phyloP scores from a whole-genome alignment of 1,140 invertebrate species.

The Cataglyphis hispanica region DNA sequence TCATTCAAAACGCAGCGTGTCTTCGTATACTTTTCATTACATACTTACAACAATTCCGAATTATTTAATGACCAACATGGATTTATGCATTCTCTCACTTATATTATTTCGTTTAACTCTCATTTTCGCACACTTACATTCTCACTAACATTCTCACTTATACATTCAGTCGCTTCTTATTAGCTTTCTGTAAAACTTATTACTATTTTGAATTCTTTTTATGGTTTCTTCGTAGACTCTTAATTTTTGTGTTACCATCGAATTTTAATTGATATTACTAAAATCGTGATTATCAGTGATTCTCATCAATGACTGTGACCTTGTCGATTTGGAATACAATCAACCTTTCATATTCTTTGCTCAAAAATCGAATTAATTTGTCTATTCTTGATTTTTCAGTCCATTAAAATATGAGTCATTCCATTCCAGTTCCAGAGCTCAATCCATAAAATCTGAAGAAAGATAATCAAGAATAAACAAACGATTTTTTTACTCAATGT shows the following conservation, averaged over 20 bases:
- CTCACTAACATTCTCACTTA: not conserved
- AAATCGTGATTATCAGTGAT: too few species aligned
- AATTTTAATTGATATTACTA: not conserved
- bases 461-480: not conserved
- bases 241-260: not conserved
- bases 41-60: conserved; percentile 35
- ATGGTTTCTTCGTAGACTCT: not conserved
- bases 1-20: conserved; percentile 2
- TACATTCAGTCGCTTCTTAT: not conserved
- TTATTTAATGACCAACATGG: conserved; percentile 18
- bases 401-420: not conserved
- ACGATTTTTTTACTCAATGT: not conserved
- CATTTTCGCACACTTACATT: conserved; percentile 1
- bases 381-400: conserved; percentile 17
- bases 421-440: too few species aligned
- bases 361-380: not conserved
- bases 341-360: not conserved
- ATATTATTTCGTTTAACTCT: not conserved
- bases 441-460: not conserved
- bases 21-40: conserved; percentile 68
- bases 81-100: conserved; percentile 10
- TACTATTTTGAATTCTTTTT: conserved; percentile 1
- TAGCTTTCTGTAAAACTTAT: conserved; percentile 20
- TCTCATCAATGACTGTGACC: not conserved
- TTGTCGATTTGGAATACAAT: too few species aligned